phyloP scores from a whole-genome alignment of 2,888 invertebrate genomes.

The Zygaena filipendulae region DNA sequence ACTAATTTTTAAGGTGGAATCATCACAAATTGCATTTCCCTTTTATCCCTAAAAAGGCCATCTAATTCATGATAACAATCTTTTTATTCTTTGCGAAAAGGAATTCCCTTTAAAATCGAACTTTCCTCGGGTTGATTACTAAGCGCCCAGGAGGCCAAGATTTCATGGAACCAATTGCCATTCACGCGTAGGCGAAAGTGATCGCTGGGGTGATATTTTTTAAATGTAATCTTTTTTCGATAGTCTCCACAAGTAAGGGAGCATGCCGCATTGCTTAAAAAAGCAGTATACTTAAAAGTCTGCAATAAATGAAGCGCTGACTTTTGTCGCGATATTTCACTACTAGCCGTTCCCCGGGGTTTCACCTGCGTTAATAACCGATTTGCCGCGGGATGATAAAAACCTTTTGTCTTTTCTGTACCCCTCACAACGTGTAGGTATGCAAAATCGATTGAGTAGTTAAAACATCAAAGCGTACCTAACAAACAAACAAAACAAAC shows the following conservation, averaged over 20 bases:
- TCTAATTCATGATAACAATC: conserved; percentile 56
- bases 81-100: conserved; percentile 56
- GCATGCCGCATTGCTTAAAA: conserved; percentile 19
- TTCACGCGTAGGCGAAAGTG: conserved; percentile 57
- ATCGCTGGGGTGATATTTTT: conserved; percentile 65
- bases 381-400: conserved; percentile 8
- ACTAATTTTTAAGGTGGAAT: conserved; percentile 39
- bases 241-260: conserved; percentile 44
- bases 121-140: conserved; percentile 55
- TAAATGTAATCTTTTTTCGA: conserved; percentile 67
- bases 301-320: not conserved
- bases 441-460: no score
- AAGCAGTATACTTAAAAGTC: not conserved
- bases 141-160: conserved; percentile 57
- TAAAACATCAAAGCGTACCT: no score
- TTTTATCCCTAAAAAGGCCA: conserved; percentile 45
- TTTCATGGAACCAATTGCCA: conserved; percentile 56
- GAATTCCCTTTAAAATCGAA: conserved; percentile 52
- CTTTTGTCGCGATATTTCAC: no score
- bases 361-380: not conserved
- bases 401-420: not conserved
- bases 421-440: no score
- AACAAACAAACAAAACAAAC: no score
- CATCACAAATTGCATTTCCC: conserved; percentile 60
- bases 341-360: no score